Evolutionary conservation across 2,113 vertebrate species (phyloP).

Genomic region (Macroglossus sobrinus): DNA sequence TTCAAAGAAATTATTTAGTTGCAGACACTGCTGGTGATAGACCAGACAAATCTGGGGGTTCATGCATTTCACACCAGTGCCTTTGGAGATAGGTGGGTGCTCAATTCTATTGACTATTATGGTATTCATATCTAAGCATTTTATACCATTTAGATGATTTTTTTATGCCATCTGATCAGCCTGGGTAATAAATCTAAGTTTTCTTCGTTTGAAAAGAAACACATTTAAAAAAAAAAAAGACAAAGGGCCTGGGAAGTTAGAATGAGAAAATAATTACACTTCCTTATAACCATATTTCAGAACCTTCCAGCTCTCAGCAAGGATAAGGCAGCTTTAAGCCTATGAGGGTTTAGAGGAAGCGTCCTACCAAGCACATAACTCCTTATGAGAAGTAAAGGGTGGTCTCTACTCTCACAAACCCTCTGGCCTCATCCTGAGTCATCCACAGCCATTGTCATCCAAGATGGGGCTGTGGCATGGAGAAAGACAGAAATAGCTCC

Average conservation of each 20-base stretch:
- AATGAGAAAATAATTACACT: background rate
- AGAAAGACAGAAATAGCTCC: background rate
- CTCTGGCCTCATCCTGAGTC: background rate
- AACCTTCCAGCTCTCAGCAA: background rate
- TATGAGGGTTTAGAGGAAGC: background rate
- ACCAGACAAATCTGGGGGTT: background rate
- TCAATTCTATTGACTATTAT: background rate
- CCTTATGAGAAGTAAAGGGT: background rate
- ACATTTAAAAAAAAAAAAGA: background rate
- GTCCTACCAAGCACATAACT: background rate
- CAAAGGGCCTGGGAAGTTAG: background rate
- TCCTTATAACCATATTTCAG: background rate
- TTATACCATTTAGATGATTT: conserved; percentile 13
- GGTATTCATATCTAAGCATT: background rate
- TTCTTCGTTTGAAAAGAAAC: background rate
- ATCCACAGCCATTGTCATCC: background rate
- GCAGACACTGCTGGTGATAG: background rate
- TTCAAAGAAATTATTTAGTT: background rate
- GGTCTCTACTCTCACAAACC: background rate
- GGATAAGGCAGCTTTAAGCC: background rate
- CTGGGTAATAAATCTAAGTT: background rate
- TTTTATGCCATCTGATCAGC: conserved; percentile 5
- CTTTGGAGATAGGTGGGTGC: background rate
- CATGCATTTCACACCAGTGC: background rate
- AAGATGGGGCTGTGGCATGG: no score